Evolutionary conservation across 2,797 vertebrate species (phyloP).

Genomic region (Kryptolebias ocellatus): DNA sequence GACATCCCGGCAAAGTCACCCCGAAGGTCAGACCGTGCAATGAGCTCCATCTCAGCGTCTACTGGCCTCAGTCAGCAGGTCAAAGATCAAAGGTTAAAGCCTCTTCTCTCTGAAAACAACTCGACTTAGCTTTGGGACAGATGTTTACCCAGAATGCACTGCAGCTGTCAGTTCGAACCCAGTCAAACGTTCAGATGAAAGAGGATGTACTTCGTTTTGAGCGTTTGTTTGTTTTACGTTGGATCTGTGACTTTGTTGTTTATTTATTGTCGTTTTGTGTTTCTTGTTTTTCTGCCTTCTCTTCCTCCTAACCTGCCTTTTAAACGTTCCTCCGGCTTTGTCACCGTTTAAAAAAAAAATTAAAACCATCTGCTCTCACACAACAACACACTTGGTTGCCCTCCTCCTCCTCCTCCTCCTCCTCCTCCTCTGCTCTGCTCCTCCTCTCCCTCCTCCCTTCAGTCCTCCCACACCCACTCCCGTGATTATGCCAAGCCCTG

Average conservation of each 20-base stretch:
- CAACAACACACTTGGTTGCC: slow-evolving; percentile 53
- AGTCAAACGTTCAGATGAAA: too few relatives aligned
- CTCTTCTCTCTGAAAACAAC: too few relatives aligned
- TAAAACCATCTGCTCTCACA: slow-evolving; percentile 29
- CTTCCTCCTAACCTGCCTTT: slow-evolving; percentile 47
- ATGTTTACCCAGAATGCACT: too few relatives aligned
- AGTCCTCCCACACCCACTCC: slow-evolving; percentile 93
- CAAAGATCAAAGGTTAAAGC: too few relatives aligned
- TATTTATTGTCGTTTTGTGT: slow-evolving; percentile 61
- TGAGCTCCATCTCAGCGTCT: too few relatives aligned
- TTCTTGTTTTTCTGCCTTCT: slow-evolving; percentile 66
- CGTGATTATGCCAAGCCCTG: slow-evolving; percentile 99
- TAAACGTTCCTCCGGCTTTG: slow-evolving; percentile 45
- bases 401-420: slow-evolving; percentile 16
- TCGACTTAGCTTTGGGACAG: too few relatives aligned
- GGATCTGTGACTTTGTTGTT: slow-evolving; percentile 18
- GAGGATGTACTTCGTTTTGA: background rate
- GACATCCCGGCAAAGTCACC: too few relatives aligned
- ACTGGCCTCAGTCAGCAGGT: too few relatives aligned
- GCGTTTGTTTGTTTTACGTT: slow-evolving; percentile 36
- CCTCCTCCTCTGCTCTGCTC: slow-evolving; percentile 34
- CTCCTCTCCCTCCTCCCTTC: slow-evolving; percentile 77
- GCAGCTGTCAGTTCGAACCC: background rate
- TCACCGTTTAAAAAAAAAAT: background rate
- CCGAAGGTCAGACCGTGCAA: too few relatives aligned